Percentiles rank a stretch among this genome's conserved stretches.
These are phyloP conservation scores for Sitophilus oryzae DNA, from an alignment of 1,140 invertebrate species.

Conservation along the genomic window DNA sequence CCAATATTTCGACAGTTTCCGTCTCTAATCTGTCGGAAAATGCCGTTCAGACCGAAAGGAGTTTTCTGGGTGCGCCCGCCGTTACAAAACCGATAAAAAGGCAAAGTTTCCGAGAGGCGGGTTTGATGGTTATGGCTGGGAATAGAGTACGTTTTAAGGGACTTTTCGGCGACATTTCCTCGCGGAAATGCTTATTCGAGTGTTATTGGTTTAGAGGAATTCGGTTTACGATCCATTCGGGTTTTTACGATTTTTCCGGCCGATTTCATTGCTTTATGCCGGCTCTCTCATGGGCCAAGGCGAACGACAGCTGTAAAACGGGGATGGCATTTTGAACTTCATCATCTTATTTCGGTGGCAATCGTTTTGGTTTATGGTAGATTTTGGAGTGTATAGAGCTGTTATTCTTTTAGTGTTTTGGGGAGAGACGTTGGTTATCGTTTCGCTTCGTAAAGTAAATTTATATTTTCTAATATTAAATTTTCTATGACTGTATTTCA, in stretches of 20 bases:
- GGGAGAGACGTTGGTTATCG: no score
- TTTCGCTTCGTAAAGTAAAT: no score
- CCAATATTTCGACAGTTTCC: constrained; percentile 17
- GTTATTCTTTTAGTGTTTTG: no score
- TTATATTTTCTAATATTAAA: no score
- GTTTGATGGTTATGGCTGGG: no score
- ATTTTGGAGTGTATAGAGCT: no score
- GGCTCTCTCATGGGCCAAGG: no score
- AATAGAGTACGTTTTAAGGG: not conserved
- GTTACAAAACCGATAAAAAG: constrained; percentile 22
- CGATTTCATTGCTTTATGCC: not conserved
- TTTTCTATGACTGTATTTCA: no score
- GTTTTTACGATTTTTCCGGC: constrained; percentile 10
- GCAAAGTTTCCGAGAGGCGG: constrained; percentile 7
- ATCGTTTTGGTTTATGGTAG: no score
- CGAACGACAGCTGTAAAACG: no score
- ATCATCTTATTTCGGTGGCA: no score
- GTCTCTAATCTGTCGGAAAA: constrained; percentile 22
- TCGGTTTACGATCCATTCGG: constrained; percentile 14
- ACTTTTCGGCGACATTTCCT: constrained; percentile 8
- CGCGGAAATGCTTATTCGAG: constrained; percentile 17
- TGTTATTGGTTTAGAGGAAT: constrained; percentile 21
- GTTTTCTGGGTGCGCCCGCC: constrained; percentile 14
- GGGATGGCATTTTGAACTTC: no score
- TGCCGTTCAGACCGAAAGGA: constrained; percentile 14